phyloP scores from a whole-genome alignment of 2,888 invertebrate species.

The Hololepta plana region DNA sequence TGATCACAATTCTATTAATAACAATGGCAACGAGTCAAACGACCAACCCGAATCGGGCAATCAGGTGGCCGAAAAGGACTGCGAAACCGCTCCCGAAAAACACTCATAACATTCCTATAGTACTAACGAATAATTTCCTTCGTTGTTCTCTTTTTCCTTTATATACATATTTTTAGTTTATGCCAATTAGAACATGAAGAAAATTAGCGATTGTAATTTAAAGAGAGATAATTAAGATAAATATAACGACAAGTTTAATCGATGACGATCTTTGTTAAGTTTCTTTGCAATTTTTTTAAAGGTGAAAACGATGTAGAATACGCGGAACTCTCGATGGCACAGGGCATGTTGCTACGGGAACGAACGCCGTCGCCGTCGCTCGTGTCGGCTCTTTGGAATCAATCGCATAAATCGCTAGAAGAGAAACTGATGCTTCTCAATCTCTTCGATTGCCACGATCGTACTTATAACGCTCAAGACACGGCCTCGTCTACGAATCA shows the following conservation, averaged over 20 bases:
- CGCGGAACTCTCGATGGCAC: slow-evolving; percentile 34
- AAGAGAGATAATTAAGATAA: too few relatives aligned
- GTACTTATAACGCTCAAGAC: too few relatives aligned
- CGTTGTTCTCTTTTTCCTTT: too few relatives aligned
- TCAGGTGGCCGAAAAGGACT: slow-evolving; percentile 22
- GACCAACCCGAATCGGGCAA: slow-evolving; percentile 16
- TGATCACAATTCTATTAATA: slow-evolving; percentile 7
- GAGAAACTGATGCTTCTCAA: slow-evolving; percentile 41
- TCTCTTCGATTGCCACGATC: slow-evolving; percentile 32
- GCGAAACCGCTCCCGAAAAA: too few relatives aligned
- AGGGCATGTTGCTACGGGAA: slow-evolving; percentile 22
- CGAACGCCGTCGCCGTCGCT: slow-evolving; percentile 14
- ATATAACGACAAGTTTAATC: too few relatives aligned
- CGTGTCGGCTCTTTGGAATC: slow-evolving; percentile 11
- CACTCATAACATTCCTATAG: too few relatives aligned
- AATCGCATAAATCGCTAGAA: slow-evolving; percentile 19
- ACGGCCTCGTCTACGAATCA: too few relatives aligned
- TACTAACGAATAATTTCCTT: too few relatives aligned
- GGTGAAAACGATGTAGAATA: slow-evolving; percentile 54
- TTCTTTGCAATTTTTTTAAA: slow-evolving; percentile 10
- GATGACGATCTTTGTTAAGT: background rate
- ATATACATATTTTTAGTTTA: too few relatives aligned
- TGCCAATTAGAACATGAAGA: too few relatives aligned
- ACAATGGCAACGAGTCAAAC: slow-evolving; percentile 5
- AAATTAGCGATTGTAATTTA: too few relatives aligned